Percentiles rank a stretch among this genome's conserved stretches.
Evolutionary conservation across 1,140 invertebrate genomes (phyloP).

Genomic region (Sipha flava): DNA sequence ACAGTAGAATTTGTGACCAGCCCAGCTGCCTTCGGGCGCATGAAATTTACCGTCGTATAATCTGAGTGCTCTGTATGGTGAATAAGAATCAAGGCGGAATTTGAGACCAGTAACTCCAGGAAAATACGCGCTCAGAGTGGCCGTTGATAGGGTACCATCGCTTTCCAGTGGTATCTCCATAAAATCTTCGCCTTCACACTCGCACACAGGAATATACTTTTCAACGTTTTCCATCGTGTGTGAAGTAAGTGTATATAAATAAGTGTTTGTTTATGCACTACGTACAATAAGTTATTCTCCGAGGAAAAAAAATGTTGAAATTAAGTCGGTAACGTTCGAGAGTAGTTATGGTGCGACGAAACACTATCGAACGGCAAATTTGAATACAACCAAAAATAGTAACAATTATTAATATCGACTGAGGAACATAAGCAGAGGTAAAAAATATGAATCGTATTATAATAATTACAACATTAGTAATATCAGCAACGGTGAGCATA

Average conservation of each 20-base stretch:
- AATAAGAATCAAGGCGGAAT: conserved; percentile 75
- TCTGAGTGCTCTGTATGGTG: conserved; percentile 74
- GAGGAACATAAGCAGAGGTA: too few species aligned
- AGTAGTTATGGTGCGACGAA: too few species aligned
- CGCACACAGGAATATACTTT: conserved; percentile 57
- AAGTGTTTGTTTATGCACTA: too few species aligned
- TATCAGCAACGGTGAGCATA: too few species aligned
- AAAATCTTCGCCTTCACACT: conserved; percentile 82
- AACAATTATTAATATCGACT: too few species aligned
- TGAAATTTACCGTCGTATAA: conserved; percentile 76
- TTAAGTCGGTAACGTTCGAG: too few species aligned
- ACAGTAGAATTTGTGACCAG: conserved; percentile 75
- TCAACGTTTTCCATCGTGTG: conserved; percentile 1
- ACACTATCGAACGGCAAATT: too few species aligned
- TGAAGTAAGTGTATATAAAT: background rate
- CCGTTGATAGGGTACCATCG: conserved; percentile 74
- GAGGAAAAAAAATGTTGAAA: too few species aligned
- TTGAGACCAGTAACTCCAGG: conserved; percentile 87
- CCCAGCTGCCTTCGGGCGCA: conserved; percentile 82
- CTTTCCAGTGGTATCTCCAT: conserved; percentile 86
- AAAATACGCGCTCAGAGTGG: conserved; percentile 82
- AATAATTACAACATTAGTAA: too few species aligned
- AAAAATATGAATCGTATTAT: too few species aligned
- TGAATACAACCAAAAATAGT: too few species aligned
- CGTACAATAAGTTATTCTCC: too few species aligned